These are phyloP conservation scores for Phasia obesa DNA, from an alignment of 2,888 invertebrate genomes.

Conservation along the genomic window DNA sequence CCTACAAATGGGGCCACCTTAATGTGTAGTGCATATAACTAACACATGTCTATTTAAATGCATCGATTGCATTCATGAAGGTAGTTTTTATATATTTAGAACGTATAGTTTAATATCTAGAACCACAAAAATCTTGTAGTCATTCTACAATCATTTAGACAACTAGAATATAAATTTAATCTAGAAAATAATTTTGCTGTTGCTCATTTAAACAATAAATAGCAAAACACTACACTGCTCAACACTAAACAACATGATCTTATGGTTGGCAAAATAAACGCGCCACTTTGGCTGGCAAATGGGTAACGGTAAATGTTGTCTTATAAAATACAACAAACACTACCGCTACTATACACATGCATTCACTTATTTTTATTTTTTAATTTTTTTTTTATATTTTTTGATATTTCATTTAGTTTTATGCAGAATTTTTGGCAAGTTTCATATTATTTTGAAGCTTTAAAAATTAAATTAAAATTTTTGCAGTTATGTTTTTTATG, in stretches of 20 bases:
- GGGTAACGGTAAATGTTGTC: constrained; percentile 33
- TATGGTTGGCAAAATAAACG: constrained; percentile 42
- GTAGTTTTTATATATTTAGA: neutral
- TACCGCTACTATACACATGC: neutral
- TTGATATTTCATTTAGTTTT: constrained; percentile 30
- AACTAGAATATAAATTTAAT: constrained; percentile 1
- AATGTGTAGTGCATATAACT: too few relatives aligned
- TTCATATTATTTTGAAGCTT: constrained; percentile 16
- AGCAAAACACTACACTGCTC: neutral
- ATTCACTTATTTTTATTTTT: constrained; percentile 1
- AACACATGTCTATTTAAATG: neutral
- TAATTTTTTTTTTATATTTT: too few relatives aligned
- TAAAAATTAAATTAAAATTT: constrained; percentile 29
- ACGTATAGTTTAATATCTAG: constrained; percentile 10
- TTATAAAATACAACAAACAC: too few relatives aligned
- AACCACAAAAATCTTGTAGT: constrained; percentile 37
- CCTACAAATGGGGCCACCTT: too few relatives aligned
- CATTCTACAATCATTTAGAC: constrained; percentile 9
- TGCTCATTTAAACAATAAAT: constrained; percentile 38
- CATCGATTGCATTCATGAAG: neutral
- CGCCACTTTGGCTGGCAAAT: constrained; percentile 67
- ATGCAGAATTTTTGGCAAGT: constrained; percentile 43
- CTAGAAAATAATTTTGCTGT: constrained; percentile 25
- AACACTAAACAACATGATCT: constrained; percentile 3
- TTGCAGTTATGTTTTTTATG: too few relatives aligned